phyloP scores from a whole-genome alignment of 92 coral and sea anemone species.

The Montipora capitata region DNA sequence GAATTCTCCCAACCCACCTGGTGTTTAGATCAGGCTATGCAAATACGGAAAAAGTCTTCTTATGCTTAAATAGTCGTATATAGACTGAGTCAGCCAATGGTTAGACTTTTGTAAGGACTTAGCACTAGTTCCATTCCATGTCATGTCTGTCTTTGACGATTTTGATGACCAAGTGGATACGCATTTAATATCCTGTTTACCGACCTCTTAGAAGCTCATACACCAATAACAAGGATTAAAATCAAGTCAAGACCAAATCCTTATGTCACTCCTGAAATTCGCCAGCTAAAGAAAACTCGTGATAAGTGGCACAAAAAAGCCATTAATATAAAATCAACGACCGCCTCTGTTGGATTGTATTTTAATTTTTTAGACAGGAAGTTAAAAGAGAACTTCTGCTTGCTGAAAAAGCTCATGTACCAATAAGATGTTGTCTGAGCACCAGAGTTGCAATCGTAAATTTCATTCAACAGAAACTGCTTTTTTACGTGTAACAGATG shows the following conservation, averaged over 20 bases:
- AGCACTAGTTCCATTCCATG: neutral
- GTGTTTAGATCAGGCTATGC: no score
- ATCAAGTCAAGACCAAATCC: neutral
- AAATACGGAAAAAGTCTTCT: no score
- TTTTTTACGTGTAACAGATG: slow-evolving; percentile 39
- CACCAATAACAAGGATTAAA: neutral
- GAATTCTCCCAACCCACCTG: no score
- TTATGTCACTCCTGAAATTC: neutral
- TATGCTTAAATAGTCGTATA: no score
- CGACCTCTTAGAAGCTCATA: neutral
- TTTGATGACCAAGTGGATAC: neutral
- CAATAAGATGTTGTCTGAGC: slow-evolving; percentile 26
- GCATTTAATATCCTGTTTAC: neutral
- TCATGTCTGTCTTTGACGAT: neutral
- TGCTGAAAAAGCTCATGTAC: neutral
- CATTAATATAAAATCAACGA: neutral
- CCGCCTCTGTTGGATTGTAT: neutral
- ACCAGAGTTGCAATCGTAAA: slow-evolving; percentile 37
- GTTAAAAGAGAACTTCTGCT: no score
- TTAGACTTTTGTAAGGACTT: neutral
- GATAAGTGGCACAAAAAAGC: neutral
- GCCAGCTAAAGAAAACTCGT: neutral
- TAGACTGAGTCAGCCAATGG: no score
- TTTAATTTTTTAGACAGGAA: no score
- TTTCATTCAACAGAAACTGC: slow-evolving; percentile 55